Base-by-base conservation (phyloP, 1,140 invertebrate species). In the Gonioctena quinquepunctata region DNA sequence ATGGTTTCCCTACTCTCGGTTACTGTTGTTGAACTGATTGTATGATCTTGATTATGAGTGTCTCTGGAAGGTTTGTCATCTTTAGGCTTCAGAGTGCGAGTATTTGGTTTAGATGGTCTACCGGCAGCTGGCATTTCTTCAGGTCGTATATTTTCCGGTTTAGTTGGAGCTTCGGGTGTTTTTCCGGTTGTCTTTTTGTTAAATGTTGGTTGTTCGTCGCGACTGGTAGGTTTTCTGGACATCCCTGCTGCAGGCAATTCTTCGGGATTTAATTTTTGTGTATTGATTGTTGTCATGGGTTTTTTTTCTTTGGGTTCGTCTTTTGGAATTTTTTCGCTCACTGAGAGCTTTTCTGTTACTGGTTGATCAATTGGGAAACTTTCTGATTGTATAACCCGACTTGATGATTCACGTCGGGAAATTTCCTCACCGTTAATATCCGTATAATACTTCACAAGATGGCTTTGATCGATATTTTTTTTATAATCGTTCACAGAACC, bases 81-180 rank as follows among this genome's bases (percentile, higher is more conserved):
- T 59, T 23, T 25, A 3, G 61, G 61, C 21, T 63, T 63, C n/a
- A 13, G 23, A 18, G 61, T 8, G 4, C 13, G 2, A 21, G 16
- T 42, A 52, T 25, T 19, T 25, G 13, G 22, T 52, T 22, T 52
- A 5, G 63, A 52, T 13, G 63, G 48, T 19, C 22, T 65, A n/a
- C 63, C 63, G 21, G 63, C 63, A 5, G 49, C 48, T 26, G 63
- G 63, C 49, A 65, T 18, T 7, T 65, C 49, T 50, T 65, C 63
- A 27, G 63, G 63, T 22, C 25, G 42, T 52, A 49, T n/a, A 21
- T 21, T 48, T 63, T 48, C 33, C 13, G 6, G 6, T 42, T 42
- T 42, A 42, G 6, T 6, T 42, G 33, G 33, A 7, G 33, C 6
- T 42, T 6, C 33, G 16, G 56, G 56, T 7, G 22, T 8, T 59